Conservation (phyloP, 2,888 invertebrate genomes). For the Chaitophorus viminalis region DNA sequence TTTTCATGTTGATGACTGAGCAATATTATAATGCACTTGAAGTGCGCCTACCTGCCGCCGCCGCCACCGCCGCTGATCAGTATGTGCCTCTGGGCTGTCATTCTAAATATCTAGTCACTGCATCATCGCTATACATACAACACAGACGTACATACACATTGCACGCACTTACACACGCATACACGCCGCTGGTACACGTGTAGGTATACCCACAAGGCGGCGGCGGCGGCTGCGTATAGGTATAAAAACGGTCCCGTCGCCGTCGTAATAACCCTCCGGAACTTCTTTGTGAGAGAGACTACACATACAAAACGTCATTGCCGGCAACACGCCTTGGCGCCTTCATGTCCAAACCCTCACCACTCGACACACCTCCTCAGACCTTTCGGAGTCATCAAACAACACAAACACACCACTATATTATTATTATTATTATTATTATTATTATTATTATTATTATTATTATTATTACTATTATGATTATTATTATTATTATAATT, state of each 20-base stretch:
- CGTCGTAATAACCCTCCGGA: conserved; percentile 60
- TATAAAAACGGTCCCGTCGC: conserved; percentile 35
- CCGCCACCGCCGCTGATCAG: neutral
- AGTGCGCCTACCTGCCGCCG: conserved; percentile 10
- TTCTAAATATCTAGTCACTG: conserved; percentile 57
- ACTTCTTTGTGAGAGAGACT: conserved; percentile 51
- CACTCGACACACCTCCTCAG: conserved; percentile 62
- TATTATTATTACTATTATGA: conserved; percentile 48
- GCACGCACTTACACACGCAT: neutral
- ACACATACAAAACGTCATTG: conserved; percentile 53
- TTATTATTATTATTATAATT: neutral
- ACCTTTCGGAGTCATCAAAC: conserved; percentile 61
- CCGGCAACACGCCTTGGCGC: conserved; percentile 62
- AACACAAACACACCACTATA: conserved; percentile 47
- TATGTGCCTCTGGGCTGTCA: conserved; percentile 60
- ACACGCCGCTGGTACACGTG: neutral
- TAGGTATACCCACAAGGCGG: neutral
- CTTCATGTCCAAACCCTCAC: conserved; percentile 58
- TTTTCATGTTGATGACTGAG: conserved; percentile 32
- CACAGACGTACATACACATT: neutral
- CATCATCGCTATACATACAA: neutral
- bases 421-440: conserved; percentile 48
- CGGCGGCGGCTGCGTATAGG: conserved; percentile 18
- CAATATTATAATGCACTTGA: conserved; percentile 54
- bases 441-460: conserved; percentile 7